A percentile compares a stretch with the other conserved stretches of the same genome.
These are phyloP conservation scores for Odocoileus virginianus DNA, from an alignment of 2,113 vertebrate species.

Conservation along the genomic window DNA sequence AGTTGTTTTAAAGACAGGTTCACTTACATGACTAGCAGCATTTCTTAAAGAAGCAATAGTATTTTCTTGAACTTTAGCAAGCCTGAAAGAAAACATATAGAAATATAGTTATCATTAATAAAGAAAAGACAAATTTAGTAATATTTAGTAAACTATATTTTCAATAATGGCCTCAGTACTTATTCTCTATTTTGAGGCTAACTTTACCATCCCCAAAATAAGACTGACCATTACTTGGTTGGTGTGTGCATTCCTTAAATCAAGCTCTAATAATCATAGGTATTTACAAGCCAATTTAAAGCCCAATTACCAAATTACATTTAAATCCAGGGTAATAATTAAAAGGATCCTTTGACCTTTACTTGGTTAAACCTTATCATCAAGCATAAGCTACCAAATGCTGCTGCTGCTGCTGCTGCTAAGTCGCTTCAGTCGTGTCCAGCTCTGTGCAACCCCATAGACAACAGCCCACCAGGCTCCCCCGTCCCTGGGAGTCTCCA, in stretches of 20 bases:
- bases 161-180: neutral
- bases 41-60: constrained; percentile 95
- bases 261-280: neutral
- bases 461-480: too few relatives aligned
- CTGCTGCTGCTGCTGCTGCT: too few relatives aligned
- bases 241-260: neutral
- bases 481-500: too few relatives aligned
- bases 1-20: neutral
- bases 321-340: neutral
- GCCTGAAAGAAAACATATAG: constrained; percentile 78
- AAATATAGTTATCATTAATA: neutral
- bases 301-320: neutral
- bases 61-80: constrained; percentile 95
- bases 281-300: neutral
- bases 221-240: neutral
- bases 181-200: neutral
- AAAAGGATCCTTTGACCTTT: neutral
- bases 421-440: too few relatives aligned
- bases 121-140: neutral
- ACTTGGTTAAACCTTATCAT: neutral
- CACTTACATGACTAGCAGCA: constrained; percentile 93
- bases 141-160: neutral
- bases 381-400: neutral
- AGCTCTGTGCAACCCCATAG: too few relatives aligned
- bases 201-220: neutral